Evolutionary conservation across 2,113 vertebrate genomes (phyloP), one percentile per base, ranked within the genome.

Genomic region (Lycaon pictus): DNA sequence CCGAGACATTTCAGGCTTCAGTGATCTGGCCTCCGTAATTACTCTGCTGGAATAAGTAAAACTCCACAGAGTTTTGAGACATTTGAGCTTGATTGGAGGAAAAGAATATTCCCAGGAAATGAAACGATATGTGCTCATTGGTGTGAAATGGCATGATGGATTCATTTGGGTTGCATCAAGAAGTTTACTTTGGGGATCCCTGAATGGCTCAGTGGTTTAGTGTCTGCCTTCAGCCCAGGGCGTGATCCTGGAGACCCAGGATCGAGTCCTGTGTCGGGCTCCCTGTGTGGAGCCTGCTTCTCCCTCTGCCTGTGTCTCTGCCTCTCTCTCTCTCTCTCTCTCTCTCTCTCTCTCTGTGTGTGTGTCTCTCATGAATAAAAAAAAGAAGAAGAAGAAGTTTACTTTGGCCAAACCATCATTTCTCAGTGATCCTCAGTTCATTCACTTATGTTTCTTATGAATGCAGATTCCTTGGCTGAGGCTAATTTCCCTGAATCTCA

Each of bases 41-140:
- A 96, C 84, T 80, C 25, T 81, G 53, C 63, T 43, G 56, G 58
- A 83, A 43, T 92, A 90, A 95, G 67, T 81, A 92, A 83, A 93
- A 72, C 29, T 27, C 74, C 6, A 67, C 25, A 51, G 48, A 85
- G 25, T 81, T 76, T 82, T 25, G 74, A 96, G 37, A 97, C 11
- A 79, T 77, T 77, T 90, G 35, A 88, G 67, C 60, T 93, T 86
- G n/a, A 79, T 12, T 95, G 22, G 19, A 67, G 25, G 35, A 92
- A 96, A 94, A 92, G 37, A 81, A 69, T 76, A 94, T 90, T 92
- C 95, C 10, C n/a, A 88, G 53, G 53, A 90, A 74, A 37, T 56
- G 25, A 88, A 93, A 77, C 32, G n/a, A 20, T 53, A 15, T 12
- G 15, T 85, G 37, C 7, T 86, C 55, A 48, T 32, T 35, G 55